These are phyloP conservation scores for Cydia fagiglandana DNA, from an alignment of 1,140 invertebrate species.

Conservation along the genomic window DNA sequence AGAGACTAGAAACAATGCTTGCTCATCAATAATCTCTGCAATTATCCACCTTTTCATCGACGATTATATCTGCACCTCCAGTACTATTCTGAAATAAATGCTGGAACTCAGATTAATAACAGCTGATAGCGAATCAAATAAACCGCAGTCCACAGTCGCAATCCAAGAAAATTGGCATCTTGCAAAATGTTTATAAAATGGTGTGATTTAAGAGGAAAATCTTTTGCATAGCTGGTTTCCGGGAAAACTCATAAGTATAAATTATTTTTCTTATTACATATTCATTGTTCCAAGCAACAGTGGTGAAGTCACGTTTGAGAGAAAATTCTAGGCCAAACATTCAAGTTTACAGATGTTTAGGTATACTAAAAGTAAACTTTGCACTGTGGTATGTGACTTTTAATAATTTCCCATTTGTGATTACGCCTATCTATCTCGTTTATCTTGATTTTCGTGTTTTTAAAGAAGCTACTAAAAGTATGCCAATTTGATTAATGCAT, in stretches of 20 bases:
- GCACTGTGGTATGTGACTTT: not conserved
- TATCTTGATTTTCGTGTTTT: not conserved
- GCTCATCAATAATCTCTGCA: not conserved
- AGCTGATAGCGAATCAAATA: not conserved
- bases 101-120: not conserved
- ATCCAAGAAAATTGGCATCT: not conserved
- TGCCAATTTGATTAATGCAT: too few species aligned
- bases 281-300: not conserved
- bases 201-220: not conserved
- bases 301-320: not conserved
- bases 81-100: not conserved
- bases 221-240: conserved; percentile 1
- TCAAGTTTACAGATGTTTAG: not conserved
- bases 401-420: not conserved
- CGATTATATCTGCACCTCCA: not conserved
- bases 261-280: not conserved
- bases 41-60: not conserved
- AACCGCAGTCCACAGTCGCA: not conserved
- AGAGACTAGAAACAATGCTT: not conserved
- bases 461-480: not conserved
- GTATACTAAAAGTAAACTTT: conserved; percentile 3
- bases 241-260: conserved; percentile 2
- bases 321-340: conserved; percentile 4
- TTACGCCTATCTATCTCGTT: too few species aligned
- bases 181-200: not conserved